Evolutionary conservation across 2,888 invertebrate species (phyloP).

Genomic region (Rhimphoctona megacephalus): DNA sequence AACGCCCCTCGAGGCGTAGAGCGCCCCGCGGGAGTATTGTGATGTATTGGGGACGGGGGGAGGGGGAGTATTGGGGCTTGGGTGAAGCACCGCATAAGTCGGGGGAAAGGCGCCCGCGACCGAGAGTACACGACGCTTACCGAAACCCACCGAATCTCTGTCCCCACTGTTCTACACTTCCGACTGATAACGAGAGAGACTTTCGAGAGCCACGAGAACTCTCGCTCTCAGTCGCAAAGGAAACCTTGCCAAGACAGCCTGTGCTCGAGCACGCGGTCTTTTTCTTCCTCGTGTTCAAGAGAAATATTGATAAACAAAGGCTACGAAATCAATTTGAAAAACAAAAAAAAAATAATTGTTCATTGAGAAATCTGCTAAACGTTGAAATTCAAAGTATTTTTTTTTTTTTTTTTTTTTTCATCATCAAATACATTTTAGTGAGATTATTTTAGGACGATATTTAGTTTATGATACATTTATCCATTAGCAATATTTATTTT

Average conservation of each 20-base stretch:
- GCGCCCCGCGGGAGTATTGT: neutral
- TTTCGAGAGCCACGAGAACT: neutral
- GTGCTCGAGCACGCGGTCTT: slow-evolving; percentile 16
- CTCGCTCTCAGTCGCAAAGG: slow-evolving; percentile 53
- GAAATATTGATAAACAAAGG: neutral
- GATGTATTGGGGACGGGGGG: no score
- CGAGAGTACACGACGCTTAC: neutral
- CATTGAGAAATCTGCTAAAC: neutral
- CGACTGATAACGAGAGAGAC: slow-evolving; percentile 6
- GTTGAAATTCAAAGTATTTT: neutral
- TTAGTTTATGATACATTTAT: neutral
- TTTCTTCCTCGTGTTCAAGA: neutral
- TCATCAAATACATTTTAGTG: neutral
- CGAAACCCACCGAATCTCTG: slow-evolving; percentile 4
- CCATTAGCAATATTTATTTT: neutral
- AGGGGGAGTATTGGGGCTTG: neutral
- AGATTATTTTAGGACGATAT: neutral
- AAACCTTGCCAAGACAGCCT: neutral
- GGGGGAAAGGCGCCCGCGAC: slow-evolving; percentile 1
- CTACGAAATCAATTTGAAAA: neutral
- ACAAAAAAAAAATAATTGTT: neutral
- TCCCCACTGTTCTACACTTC: neutral
- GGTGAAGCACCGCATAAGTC: neutral
- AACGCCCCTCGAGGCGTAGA: neutral
- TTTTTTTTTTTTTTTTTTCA: neutral